A percentile compares a stretch with the other conserved stretches of the same genome.
These are phyloP conservation scores for Epistrophe eligans DNA, from an alignment of 2,888 invertebrate genomes.

Conservation along the genomic window DNA sequence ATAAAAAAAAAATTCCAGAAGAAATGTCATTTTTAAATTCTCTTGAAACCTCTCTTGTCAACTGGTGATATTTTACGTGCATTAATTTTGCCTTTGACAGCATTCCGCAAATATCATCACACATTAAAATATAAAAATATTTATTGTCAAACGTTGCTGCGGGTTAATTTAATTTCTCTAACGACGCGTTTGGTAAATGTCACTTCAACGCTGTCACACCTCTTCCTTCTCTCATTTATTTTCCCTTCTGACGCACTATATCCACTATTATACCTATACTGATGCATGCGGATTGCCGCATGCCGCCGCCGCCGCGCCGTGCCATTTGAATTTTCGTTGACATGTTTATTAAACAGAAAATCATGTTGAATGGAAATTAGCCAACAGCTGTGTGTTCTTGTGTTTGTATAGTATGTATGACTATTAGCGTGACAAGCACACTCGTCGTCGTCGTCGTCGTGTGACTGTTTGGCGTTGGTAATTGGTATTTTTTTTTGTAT, in stretches of 20 bases:
- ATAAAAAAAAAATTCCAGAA: neutral
- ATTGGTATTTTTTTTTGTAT: neutral
- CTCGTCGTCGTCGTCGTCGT: conserved; percentile 1
- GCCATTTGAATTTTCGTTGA: conserved; percentile 55
- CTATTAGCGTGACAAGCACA: conserved; percentile 44
- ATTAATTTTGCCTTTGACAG: neutral
- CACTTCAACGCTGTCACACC: conserved; percentile 39
- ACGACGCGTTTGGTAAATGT: conserved; percentile 68
- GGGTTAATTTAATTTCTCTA: conserved; percentile 69
- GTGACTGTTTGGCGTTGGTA: conserved; percentile 62
- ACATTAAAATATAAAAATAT: conserved; percentile 40
- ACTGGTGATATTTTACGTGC: neutral
- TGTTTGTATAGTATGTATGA: conserved; percentile 20
- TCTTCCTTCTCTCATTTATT: conserved; percentile 2
- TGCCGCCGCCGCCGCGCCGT: neutral
- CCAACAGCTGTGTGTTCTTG: conserved; percentile 67
- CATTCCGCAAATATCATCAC: conserved; percentile 59
- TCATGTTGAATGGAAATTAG: conserved; percentile 75
- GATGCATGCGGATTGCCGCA: neutral
- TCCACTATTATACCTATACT: too few species aligned
- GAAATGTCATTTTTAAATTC: neutral
- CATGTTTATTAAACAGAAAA: conserved; percentile 73
- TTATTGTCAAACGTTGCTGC: conserved; percentile 56
- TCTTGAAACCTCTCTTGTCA: neutral
- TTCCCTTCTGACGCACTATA: conserved; percentile 5